These are phyloP conservation scores for Lasioglossum pauxillum DNA, from an alignment of 2,888 invertebrate species.

Conservation along the genomic window DNA sequence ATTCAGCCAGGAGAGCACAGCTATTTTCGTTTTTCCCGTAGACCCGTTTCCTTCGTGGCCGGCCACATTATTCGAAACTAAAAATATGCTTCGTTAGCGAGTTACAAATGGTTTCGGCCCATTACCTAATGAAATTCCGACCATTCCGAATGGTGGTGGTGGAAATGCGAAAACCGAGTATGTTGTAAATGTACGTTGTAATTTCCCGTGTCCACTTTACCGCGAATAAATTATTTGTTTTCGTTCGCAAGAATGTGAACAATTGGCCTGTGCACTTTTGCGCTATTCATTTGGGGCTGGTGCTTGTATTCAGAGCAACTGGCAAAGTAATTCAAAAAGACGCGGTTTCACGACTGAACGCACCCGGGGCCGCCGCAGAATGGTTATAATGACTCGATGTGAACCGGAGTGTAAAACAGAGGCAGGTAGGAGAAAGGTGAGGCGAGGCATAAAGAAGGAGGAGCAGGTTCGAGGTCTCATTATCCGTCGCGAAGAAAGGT, in stretches of 20 bases:
- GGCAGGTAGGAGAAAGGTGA: background rate
- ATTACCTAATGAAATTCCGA: background rate
- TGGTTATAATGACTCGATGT: background rate
- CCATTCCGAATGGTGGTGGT: background rate
- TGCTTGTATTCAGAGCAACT: background rate
- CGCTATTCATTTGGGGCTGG: too few relatives aligned
- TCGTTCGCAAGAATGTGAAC: background rate
- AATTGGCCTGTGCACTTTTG: background rate
- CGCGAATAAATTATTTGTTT: background rate
- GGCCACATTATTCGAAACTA: background rate
- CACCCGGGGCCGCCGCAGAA: background rate
- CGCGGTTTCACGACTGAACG: background rate
- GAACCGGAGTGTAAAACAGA: background rate
- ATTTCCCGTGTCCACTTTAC: background rate
- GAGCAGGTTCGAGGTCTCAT: constrained; percentile 34
- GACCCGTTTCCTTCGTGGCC: background rate
- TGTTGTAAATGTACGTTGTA: background rate
- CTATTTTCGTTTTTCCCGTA: background rate
- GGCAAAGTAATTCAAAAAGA: background rate
- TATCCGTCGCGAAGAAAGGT: constrained; percentile 25
- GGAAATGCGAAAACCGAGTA: background rate
- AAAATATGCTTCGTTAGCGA: background rate
- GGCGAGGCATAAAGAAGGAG: background rate
- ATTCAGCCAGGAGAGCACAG: background rate
- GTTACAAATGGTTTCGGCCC: background rate